These are phyloP conservation scores for Brachionus calyciflorus DNA, from an alignment of 1,140 invertebrate species.

Conservation along the genomic window DNA sequence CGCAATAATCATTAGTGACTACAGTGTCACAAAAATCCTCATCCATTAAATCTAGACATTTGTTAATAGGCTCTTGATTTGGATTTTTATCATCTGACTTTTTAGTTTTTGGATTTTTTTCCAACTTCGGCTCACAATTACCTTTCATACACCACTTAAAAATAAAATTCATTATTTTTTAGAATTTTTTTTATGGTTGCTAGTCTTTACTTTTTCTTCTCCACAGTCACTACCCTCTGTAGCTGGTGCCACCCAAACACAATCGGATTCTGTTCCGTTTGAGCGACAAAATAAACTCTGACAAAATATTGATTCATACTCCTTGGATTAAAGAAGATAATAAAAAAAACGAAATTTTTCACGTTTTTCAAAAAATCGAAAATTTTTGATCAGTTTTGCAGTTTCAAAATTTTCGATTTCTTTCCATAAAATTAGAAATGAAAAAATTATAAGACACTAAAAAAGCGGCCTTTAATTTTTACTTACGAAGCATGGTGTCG, in stretches of 20 bases:
- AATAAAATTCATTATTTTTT: background rate
- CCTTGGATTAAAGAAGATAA: background rate
- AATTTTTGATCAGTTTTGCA: background rate
- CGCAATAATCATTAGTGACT: slow-evolving; percentile 5
- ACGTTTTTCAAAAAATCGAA: background rate
- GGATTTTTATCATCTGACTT: background rate
- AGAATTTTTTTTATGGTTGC: background rate
- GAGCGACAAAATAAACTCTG: slow-evolving; percentile 1
- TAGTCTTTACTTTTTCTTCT: background rate
- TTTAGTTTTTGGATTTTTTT: background rate
- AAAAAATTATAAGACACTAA: too few species aligned
- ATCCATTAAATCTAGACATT: slow-evolving; percentile 11
- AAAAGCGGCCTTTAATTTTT: too few species aligned
- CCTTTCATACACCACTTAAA: slow-evolving; percentile 21
- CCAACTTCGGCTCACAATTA: background rate
- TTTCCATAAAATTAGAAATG: too few species aligned
- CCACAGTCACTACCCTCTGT: slow-evolving; percentile 22
- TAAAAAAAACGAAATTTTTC: background rate
- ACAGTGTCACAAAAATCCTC: background rate
- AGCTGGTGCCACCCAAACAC: slow-evolving; percentile 15
- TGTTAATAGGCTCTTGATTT: background rate
- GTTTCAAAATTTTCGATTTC: too few species aligned
- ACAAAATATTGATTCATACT: slow-evolving; percentile 30
- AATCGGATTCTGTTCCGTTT: background rate
- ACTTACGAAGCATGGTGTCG: slow-evolving; percentile 19